Evolutionary conservation across 2,888 invertebrate genomes (phyloP), one percentile per base, ranked within the genome.

Genomic region (Agrotis segetum): DNA sequence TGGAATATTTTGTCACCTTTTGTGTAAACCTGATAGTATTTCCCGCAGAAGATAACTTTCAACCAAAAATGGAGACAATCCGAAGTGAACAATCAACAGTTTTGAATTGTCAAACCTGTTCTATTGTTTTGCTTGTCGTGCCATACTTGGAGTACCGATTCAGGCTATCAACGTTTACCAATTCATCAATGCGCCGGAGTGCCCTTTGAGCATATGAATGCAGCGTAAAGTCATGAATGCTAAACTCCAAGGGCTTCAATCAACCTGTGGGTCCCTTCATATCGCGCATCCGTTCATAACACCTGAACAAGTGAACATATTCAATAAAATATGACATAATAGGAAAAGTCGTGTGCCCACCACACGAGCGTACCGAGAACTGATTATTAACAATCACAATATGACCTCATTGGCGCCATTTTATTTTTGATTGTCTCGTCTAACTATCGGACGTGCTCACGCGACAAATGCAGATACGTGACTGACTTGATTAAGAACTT

Each of bases 341-440:
- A 77, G 79, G 73, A 77, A 84, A 77, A 85, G 84, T 92, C 92
- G 92, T 92, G 92, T 85, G 88, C 81, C 79, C 84, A 83, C 68
- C 71, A 85, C 91, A 89, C 89, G 89, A 86, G 80, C 83, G 71
- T 89, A 89, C 88, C 81, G 69, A 85, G 89, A 91, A 92, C 85
- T 84, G 82, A 87, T 86, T 86, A 90, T 86, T 87, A 88, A 88
- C 85, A 88, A 87, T 81, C 83, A 85, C 40, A 77, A 78, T 81
- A 85, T 88, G 90, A 88, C 88, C 89, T 88, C 83, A 87, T 87
- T 85, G 90, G 72, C 79, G 85, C 88, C 88, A 88, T 90, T 91
- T 90, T 89, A 86, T 90, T 89, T 92, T 91, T 87, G 88, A 91
- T 91, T 91, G 91, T 90, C 85, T 87, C 85, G 83, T 83, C 83